Conservation (phyloP, 2,797 vertebrate species). For the Hirundo rustica region DNA sequence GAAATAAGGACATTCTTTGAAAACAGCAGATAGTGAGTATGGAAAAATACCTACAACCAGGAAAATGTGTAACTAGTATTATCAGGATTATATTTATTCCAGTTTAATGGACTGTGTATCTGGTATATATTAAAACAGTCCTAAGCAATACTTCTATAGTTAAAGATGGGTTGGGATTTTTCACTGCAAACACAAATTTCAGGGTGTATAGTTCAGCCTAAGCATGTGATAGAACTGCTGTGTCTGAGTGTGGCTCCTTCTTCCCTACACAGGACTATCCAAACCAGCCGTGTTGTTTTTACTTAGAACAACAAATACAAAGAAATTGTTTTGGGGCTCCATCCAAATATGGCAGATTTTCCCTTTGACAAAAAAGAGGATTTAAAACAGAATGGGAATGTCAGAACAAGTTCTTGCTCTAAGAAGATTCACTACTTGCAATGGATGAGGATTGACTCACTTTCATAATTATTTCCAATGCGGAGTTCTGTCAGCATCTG, state of each 20-base stretch:
- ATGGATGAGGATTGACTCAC: not conserved
- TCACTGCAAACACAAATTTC: conserved; percentile 32
- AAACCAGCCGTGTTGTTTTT: conserved; percentile 12
- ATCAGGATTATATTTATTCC: conserved; percentile 53
- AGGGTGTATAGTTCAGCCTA: not conserved
- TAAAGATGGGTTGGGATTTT: not conserved
- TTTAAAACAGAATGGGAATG: not conserved
- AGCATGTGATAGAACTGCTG: not conserved
- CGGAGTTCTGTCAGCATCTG: not conserved
- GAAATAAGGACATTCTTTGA: conserved; percentile 50
- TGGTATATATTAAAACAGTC: conserved; percentile 45
- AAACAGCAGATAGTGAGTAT: conserved; percentile 21
- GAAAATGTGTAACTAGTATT: conserved; percentile 40
- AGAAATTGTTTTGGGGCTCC: not conserved
- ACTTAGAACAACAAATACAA: not conserved
- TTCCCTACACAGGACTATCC: not conserved
- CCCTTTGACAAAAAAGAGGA: not conserved
- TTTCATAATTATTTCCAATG: not conserved
- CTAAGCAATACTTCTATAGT: not conserved
- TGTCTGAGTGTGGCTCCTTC: not conserved
- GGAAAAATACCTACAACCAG: conserved; percentile 58
- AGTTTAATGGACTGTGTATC: conserved; percentile 55
- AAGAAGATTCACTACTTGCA: not conserved
- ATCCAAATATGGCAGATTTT: not conserved
- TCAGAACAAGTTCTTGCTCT: not conserved